A percentile compares a stretch with the other conserved stretches of the same genome.
phyloP scores from a whole-genome alignment of 2,797 vertebrate species.

The Xiphorhynchus erythropygius region DNA sequence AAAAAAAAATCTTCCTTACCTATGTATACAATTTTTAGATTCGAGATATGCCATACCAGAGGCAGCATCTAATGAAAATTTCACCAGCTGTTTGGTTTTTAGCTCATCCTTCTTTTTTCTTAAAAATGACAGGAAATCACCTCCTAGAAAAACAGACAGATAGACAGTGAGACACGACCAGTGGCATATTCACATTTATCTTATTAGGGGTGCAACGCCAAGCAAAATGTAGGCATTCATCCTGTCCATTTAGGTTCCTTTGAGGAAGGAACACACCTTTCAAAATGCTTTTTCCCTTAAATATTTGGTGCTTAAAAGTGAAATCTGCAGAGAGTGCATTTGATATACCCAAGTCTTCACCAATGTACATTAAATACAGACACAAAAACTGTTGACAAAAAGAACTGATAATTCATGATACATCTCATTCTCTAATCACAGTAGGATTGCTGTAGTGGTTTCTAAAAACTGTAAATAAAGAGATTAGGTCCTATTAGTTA shows the following conservation, averaged over 20 bases:
- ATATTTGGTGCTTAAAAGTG: neutral
- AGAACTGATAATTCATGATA: neutral
- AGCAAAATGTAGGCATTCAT: neutral
- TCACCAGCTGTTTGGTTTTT: slow-evolving; percentile 91
- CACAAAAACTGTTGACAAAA: neutral
- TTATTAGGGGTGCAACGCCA: neutral
- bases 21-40: slow-evolving; percentile 96
- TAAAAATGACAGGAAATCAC: slow-evolving; percentile 94
- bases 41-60: slow-evolving; percentile 95
- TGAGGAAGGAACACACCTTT: neutral
- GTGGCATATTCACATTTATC: neutral
- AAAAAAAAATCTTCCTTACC: slow-evolving; percentile 76
- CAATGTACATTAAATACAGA: neutral
- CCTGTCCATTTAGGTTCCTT: neutral
- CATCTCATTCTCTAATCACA: neutral
- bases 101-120: slow-evolving; percentile 96
- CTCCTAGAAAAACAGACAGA: slow-evolving; percentile 80
- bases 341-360: neutral
- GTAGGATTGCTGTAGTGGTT: neutral
- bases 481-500: neutral
- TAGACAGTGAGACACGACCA: slow-evolving; percentile 29
- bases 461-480: neutral
- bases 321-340: neutral
- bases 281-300: neutral
- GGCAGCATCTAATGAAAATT: slow-evolving; percentile 91